Percentiles rank a stretch among this genome's conserved stretches.
Evolutionary conservation across 2,797 vertebrate genomes (phyloP).

Genomic region (Notolepis coatsorum): DNA sequence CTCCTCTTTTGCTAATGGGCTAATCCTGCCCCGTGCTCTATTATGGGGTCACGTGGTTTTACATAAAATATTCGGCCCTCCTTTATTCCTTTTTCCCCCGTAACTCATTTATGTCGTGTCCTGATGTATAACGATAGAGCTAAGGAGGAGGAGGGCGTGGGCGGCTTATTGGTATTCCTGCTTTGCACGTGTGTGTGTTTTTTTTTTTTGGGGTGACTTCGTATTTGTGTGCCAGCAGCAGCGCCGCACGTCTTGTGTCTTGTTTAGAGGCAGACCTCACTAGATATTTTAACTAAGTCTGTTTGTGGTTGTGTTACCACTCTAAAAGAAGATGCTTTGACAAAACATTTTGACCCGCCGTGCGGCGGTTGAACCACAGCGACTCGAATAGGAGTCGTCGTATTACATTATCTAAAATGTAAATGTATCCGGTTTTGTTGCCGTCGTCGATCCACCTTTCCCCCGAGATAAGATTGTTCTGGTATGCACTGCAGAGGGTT

Average conservation of each 20-base stretch:
- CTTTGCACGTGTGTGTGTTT: conserved; percentile 28
- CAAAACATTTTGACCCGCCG: conserved; percentile 56
- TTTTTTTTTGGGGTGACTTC: conserved; percentile 10
- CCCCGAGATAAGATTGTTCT: too few species aligned
- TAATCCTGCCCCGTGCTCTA: conserved; percentile 55
- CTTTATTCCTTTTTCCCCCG: conserved; percentile 53
- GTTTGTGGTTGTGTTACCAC: conserved; percentile 38
- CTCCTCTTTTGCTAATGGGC: conserved; percentile 75
- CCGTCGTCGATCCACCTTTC: too few species aligned
- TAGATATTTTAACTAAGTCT: conserved; percentile 49
- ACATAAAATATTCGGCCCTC: conserved; percentile 62
- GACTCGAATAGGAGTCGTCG: too few species aligned
- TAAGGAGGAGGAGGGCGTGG: conserved; percentile 9
- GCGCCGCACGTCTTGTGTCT: conserved; percentile 44
- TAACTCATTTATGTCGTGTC: conserved; percentile 56
- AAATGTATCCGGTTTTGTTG: too few species aligned
- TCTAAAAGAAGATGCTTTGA: conserved; percentile 61
- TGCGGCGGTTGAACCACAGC: too few species aligned
- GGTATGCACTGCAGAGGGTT: too few species aligned
- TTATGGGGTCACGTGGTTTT: conserved; percentile 67
- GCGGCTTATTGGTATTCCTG: conserved; percentile 56
- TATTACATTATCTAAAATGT: too few species aligned
- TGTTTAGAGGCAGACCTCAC: conserved; percentile 33
- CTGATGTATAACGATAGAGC: conserved; percentile 36
- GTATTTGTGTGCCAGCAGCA: conserved; percentile 37